Conservation (phyloP, 2,113 vertebrate species). For the Misgurnus anguillicaudatus region DNA sequence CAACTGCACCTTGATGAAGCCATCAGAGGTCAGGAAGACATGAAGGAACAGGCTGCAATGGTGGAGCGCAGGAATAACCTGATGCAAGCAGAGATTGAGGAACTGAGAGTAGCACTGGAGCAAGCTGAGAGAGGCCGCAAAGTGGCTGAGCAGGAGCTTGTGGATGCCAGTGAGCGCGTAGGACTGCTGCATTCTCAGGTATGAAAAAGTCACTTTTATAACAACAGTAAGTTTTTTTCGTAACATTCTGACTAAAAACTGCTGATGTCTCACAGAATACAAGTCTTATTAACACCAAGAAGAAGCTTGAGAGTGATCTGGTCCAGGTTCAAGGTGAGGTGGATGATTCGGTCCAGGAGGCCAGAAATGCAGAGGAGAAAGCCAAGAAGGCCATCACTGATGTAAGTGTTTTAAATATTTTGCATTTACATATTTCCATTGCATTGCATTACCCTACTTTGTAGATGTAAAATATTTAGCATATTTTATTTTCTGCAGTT, state of each 20-base stretch:
- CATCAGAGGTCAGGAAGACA: slow-evolving; percentile 77
- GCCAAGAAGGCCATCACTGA: too few species aligned
- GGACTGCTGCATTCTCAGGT: slow-evolving; percentile 85
- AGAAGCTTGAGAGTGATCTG: too few species aligned
- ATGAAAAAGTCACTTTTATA: neutral
- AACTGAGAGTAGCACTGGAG: slow-evolving; percentile 80
- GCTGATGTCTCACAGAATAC: too few species aligned
- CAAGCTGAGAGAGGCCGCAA: slow-evolving; percentile 83
- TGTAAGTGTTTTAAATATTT: too few species aligned
- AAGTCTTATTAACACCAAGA: too few species aligned
- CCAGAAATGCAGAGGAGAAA: too few species aligned
- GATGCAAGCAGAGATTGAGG: slow-evolving; percentile 84
- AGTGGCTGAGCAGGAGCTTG: slow-evolving; percentile 85
- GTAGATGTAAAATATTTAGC: too few species aligned
- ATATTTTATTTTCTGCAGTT: too few species aligned
- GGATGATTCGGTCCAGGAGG: too few species aligned
- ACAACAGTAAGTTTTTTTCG: neutral
- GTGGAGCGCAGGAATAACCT: slow-evolving; percentile 84
- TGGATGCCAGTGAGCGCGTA: slow-evolving; percentile 78
- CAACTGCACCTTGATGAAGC: slow-evolving; percentile 83
- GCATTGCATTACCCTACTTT: too few species aligned
- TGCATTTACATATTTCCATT: too few species aligned
- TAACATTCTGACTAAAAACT: neutral
- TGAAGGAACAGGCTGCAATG: slow-evolving; percentile 85
- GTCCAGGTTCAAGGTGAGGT: too few species aligned